Base-by-base conservation (phyloP, 2,888 invertebrate genomes). In the Unio delphinus region DNA sequence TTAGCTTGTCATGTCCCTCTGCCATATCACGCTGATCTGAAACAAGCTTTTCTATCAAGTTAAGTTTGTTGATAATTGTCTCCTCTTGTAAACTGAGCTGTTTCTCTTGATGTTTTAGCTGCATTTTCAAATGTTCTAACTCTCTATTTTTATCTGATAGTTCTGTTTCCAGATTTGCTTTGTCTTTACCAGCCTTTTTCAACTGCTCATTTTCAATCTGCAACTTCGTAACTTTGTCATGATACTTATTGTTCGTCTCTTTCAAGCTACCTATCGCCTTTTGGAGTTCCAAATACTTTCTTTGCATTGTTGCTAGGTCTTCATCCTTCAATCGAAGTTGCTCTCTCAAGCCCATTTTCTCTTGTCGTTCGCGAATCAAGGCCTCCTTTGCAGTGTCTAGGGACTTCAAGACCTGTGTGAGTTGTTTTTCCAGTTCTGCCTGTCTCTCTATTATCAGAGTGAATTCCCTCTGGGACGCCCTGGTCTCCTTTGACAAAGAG, bases 161-260 rank as follows among this genome's bases (percentile, higher is more conserved):
- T 54, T 81, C 81, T 30, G 68, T 56, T 59, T 81, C 77, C 45
- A 81, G 45, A 62, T 77, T 75, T 23, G 70, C 67, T 61, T 74
- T 76, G 58, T 81, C 81, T 55, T 74, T 76, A 18, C 69, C 67
- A 15, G 70, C 61, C 64, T 76, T 73, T 26, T 80, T 64, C 61
- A 81, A 61, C 34, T 79, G 76, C 64, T 80, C 80, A 55, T 80
- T 81, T 72, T 81, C 81, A 55, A 81, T 80, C 72, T 81, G 81
- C 55, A 81, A 68, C 64, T 79, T 79, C 26, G 80, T 80, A 4
- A 81, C 79, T 64, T 79, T 79, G 72, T 81, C 80, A n/a, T 77
- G 78, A 55, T 77, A 81, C 65, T 77, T 79, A 64, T 80, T 81
- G 60, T 81, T 81, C 26, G 81, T 80, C 55, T 81, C 81, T 28